These are phyloP conservation scores for Gryon sp. DNA, from an alignment of 1,140 invertebrate genomes.

Conservation along the genomic window DNA sequence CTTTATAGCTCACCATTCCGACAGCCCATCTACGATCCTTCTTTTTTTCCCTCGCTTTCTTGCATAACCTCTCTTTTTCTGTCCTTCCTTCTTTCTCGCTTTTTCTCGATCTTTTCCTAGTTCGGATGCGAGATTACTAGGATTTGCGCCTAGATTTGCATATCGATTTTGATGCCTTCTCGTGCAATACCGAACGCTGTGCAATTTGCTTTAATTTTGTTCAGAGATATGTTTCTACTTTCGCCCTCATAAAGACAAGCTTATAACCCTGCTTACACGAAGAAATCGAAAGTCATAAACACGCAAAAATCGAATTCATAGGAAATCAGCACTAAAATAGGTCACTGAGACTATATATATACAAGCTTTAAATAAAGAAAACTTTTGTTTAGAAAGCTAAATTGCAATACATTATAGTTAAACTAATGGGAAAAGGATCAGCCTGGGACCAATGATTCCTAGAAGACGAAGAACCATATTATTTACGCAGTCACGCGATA, in stretches of 20 bases:
- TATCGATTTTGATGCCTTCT: slow-evolving; percentile 76
- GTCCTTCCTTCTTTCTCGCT: slow-evolving; percentile 13
- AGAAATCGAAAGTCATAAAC: slow-evolving; percentile 34
- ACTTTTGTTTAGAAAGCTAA: neutral
- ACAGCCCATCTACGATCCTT: slow-evolving; percentile 54
- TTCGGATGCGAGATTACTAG: slow-evolving; percentile 74
- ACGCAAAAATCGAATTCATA: slow-evolving; percentile 19
- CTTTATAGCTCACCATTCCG: slow-evolving; percentile 73
- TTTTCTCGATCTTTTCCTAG: slow-evolving; percentile 47
- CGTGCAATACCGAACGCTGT: slow-evolving; percentile 68
- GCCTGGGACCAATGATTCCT: neutral
- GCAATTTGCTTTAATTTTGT: slow-evolving; percentile 77
- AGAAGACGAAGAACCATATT: slow-evolving; percentile 6
- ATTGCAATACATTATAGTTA: neutral
- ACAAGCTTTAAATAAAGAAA: too few relatives aligned
- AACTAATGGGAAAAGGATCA: slow-evolving; percentile 10
- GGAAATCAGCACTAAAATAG: slow-evolving; percentile 15
- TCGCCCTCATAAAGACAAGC: slow-evolving; percentile 15
- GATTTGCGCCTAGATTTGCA: slow-evolving; percentile 78
- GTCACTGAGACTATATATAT: slow-evolving; percentile 7
- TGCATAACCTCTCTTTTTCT: slow-evolving; percentile 46
- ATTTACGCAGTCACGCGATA: slow-evolving; percentile 60
- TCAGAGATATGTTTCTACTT: slow-evolving; percentile 24
- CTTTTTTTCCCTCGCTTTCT: slow-evolving; percentile 3
- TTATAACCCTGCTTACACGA: slow-evolving; percentile 9